Conservation (phyloP, 2,113 vertebrate species). For the Indicator indicator region DNA sequence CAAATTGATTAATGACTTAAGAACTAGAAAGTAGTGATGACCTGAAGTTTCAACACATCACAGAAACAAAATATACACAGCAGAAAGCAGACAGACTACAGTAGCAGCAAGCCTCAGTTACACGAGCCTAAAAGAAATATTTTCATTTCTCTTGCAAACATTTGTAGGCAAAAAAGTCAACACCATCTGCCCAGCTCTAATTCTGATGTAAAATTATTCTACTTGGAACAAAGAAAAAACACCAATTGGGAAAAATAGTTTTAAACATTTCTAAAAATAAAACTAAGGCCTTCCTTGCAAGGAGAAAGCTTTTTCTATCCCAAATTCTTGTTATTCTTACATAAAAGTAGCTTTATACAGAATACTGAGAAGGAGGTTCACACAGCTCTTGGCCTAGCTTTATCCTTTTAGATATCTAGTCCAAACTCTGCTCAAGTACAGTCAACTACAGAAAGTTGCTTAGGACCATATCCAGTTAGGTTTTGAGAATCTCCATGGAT, state of each 20-base stretch:
- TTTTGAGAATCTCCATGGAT: background rate
- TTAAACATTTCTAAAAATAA: slow-evolving; percentile 10
- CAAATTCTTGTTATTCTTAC: background rate
- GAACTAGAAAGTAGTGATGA: background rate
- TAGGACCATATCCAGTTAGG: background rate
- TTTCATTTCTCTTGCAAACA: slow-evolving; percentile 51
- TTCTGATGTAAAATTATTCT: slow-evolving; percentile 49
- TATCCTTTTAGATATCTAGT: background rate
- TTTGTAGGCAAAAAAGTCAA: slow-evolving; percentile 18
- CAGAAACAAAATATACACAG: background rate
- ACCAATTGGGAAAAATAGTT: background rate
- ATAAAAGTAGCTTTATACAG: background rate
- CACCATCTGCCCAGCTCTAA: slow-evolving; percentile 43
- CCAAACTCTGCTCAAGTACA: background rate
- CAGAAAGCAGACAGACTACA: background rate
- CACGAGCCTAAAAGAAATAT: background rate
- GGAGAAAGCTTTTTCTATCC: background rate
- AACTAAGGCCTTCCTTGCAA: background rate
- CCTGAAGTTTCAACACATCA: background rate
- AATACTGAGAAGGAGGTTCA: background rate
- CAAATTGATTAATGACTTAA: background rate
- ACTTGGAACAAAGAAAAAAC: slow-evolving; percentile 6
- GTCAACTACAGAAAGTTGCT: background rate
- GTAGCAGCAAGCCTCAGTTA: background rate
- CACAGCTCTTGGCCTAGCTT: background rate